Percentiles rank a stretch among this genome's conserved stretches.
phyloP scores from a whole-genome alignment of 2,888 invertebrate genomes.

The Catocala fraxini region DNA sequence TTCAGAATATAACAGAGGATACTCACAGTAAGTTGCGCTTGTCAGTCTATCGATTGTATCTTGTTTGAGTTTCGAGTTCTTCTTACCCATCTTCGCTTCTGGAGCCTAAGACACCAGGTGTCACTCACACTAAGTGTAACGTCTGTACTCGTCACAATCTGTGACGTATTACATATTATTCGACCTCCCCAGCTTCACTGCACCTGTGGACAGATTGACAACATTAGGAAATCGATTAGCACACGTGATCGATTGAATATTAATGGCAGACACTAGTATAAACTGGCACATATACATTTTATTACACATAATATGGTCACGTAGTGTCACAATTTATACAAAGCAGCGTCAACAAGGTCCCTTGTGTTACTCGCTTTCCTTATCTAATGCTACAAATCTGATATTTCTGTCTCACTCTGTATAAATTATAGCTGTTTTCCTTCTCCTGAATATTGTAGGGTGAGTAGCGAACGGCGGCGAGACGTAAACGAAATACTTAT shows the following conservation, averaged over 20 bases:
- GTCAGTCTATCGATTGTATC: slow-evolving; percentile 97
- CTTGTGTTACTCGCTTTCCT: slow-evolving; percentile 49
- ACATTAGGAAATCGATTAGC: slow-evolving; percentile 20
- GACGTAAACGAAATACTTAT: slow-evolving; percentile 77
- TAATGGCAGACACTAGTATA: slow-evolving; percentile 7
- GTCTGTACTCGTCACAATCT: slow-evolving; percentile 55
- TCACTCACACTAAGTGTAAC: slow-evolving; percentile 55
- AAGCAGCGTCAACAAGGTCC: slow-evolving; percentile 58
- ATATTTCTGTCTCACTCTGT: slow-evolving; percentile 61
- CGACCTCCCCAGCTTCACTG: slow-evolving; percentile 51
- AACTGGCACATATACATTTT: slow-evolving; percentile 29
- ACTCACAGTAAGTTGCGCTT: slow-evolving; percentile 97
- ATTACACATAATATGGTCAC: slow-evolving; percentile 53
- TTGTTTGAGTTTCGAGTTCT: slow-evolving; percentile 98
- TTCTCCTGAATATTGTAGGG: slow-evolving; percentile 70
- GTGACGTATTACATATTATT: slow-evolving; percentile 79
- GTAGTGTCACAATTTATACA: slow-evolving; percentile 58
- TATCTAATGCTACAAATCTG: slow-evolving; percentile 48
- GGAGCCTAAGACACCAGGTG: slow-evolving; percentile 38
- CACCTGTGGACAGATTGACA: slow-evolving; percentile 67
- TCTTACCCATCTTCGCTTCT: slow-evolving; percentile 94
- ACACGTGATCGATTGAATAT: slow-evolving; percentile 15
- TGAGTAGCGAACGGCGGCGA: slow-evolving; percentile 59
- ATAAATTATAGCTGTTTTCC: slow-evolving; percentile 80
- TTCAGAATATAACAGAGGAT: slow-evolving; percentile 27